These are phyloP conservation scores for Desmodus rotundus DNA, from an alignment of 2,113 vertebrate species.

Conservation along the genomic window DNA sequence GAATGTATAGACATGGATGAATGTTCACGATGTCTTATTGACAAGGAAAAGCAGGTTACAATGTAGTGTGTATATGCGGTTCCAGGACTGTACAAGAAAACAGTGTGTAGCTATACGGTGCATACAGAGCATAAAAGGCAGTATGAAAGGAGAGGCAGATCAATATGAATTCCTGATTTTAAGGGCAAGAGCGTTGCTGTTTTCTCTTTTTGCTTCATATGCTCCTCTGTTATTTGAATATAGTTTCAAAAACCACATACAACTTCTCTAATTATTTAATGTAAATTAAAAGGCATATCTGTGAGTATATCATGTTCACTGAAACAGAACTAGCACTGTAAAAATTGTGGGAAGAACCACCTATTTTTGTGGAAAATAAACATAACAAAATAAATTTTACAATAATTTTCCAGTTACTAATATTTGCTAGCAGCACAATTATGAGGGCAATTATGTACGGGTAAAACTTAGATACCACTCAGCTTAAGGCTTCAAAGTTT, in stretches of 20 bases:
- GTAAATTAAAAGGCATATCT: background rate
- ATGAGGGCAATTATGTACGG: background rate
- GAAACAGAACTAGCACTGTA: background rate
- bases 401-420: background rate
- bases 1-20: background rate
- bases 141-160: background rate
- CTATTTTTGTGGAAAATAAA: background rate
- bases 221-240: background rate
- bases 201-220: background rate
- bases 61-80: background rate
- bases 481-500: background rate
- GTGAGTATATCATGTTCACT: background rate
- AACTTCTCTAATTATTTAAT: background rate
- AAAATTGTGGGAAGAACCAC: background rate
- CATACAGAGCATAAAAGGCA: background rate
- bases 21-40: background rate
- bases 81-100: background rate
- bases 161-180: background rate
- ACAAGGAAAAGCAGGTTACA: background rate
- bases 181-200: background rate
- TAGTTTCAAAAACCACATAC: background rate
- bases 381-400: background rate
- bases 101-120: background rate
- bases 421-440: background rate
- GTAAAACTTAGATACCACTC: background rate